Percentiles rank a stretch among this genome's conserved stretches.
phyloP scores from a whole-genome alignment of 2,888 invertebrate species.

The Argyresthia goedartella region DNA sequence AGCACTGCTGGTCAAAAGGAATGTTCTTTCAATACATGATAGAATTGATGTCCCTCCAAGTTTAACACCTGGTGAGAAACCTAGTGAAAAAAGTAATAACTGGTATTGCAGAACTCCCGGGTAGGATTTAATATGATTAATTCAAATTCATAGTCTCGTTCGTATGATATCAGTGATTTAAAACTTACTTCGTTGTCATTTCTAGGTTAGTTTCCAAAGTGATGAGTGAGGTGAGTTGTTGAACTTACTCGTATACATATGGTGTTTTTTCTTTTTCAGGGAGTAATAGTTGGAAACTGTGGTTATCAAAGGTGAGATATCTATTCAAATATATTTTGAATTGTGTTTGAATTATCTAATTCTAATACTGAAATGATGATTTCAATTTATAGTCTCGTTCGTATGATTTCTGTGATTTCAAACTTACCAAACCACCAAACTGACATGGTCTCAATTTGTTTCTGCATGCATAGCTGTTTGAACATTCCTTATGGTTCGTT shows the following conservation, averaged over 20 bases:
- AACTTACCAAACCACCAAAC: constrained; percentile 29
- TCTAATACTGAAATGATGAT: constrained; percentile 40
- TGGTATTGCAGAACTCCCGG: too few relatives aligned
- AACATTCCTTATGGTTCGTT: too few relatives aligned
- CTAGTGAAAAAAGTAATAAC: too few relatives aligned
- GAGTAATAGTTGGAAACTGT: not conserved
- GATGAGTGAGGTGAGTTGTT: constrained; percentile 43
- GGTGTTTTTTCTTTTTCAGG: constrained; percentile 52
- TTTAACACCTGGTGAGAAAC: too few relatives aligned
- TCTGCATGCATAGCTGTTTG: too few relatives aligned
- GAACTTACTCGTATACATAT: constrained; percentile 32
- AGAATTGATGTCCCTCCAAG: too few relatives aligned
- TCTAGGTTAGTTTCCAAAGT: not conserved
- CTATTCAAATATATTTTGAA: constrained; percentile 25
- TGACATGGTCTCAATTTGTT: constrained; percentile 12
- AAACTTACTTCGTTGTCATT: constrained; percentile 23
- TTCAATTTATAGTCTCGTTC: constrained; percentile 45
- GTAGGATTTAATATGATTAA: constrained; percentile 3
- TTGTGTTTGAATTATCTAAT: not conserved
- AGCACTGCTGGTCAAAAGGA: too few relatives aligned
- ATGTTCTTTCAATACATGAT: too few relatives aligned
- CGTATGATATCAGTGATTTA: constrained; percentile 10
- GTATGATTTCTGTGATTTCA: constrained; percentile 46
- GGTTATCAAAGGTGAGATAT: constrained; percentile 11
- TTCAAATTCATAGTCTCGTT: constrained; percentile 6